Evolutionary conservation across 2,113 vertebrate species (phyloP).

Genomic region (Macquaria australasica): DNA sequence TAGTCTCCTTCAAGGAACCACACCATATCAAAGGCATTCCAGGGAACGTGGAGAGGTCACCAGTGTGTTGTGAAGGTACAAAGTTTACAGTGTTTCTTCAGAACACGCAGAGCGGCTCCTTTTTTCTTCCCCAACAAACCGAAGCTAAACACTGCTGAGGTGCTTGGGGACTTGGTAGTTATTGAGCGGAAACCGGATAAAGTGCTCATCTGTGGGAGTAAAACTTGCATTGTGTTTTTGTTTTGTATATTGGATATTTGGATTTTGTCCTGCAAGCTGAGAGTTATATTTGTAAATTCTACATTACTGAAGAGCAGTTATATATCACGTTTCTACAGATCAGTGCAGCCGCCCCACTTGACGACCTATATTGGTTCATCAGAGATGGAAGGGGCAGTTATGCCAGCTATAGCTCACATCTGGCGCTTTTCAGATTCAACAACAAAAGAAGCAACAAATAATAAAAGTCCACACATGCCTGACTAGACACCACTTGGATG

Average conservation of each 20-base stretch:
- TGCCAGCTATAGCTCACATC: background rate
- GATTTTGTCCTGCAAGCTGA: background rate
- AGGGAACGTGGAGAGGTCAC: conserved; percentile 58
- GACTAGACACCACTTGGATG: background rate
- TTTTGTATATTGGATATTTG: background rate
- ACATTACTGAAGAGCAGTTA: background rate
- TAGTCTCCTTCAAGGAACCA: conserved; percentile 40
- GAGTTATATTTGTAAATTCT: background rate
- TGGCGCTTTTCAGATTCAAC: conserved; percentile 4
- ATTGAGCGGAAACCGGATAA: conserved; percentile 23
- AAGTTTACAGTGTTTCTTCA: conserved; percentile 46
- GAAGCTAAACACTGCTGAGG: conserved; percentile 27
- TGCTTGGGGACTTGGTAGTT: background rate
- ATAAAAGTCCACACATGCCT: background rate
- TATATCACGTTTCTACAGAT: background rate
- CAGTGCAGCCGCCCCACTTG: background rate
- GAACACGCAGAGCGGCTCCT: conserved; percentile 24
- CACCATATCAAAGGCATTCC: conserved; percentile 76
- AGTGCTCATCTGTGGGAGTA: conserved; percentile 1
- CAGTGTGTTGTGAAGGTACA: conserved; percentile 45
- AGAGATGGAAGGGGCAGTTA: background rate
- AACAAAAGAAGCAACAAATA: conserved; percentile 5
- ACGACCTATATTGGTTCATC: background rate
- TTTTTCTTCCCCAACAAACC: conserved; percentile 31
- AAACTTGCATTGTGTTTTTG: background rate